Base-by-base conservation (phyloP, 92 coral and sea anemone species). In the Palythoa caribaeorum region DNA sequence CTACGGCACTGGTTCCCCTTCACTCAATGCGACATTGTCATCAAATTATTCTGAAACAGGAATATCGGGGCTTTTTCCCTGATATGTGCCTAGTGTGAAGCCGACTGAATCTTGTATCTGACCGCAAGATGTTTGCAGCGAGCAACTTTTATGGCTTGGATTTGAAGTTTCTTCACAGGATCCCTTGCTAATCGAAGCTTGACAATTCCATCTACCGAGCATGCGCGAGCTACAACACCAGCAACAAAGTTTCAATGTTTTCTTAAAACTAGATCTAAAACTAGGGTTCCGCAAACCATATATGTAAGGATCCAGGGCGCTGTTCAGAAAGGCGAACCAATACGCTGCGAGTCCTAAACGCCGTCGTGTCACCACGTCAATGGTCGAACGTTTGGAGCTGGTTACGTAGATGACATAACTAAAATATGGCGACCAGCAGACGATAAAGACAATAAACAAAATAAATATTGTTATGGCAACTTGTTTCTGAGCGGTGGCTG, bases 371-470 rank as follows among this genome's bases (percentile, higher is more conserved):
- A 47, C 85, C 76, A 79, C 81, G 38, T 50, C 78, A 79, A 37
- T 81, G 44, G 62, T 48, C 20, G 87, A 70, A 39, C 88, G 93
- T 66, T 65, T 59, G 52, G 87, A 84, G 28, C 28, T 28, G 1
- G 93, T 87, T 80, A 94, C 16, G 80, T 87, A 92, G 10, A 87
- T 53, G 76, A 91, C 88, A 77, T 89, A 89, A 19, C 76, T 80
- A 38, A 94, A 93, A 72, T 87, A 93, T 21, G 98, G 98, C 70
- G 95, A 86, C 98, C 98, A 94, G 53, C 98, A 94, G n/a, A 93
- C 1, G 9, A 93, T 48, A 47, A 92, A 94, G 4, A 87, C 93
- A 60, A 93, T 65, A 36, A 94, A 80, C 95, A 94, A 83, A 3
- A 94, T 83, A 76, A 94, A 94, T 48, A 94, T 85, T 0, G 98